phyloP scores from a whole-genome alignment of 1,140 invertebrate species.

The Sitobion miscanthi region DNA sequence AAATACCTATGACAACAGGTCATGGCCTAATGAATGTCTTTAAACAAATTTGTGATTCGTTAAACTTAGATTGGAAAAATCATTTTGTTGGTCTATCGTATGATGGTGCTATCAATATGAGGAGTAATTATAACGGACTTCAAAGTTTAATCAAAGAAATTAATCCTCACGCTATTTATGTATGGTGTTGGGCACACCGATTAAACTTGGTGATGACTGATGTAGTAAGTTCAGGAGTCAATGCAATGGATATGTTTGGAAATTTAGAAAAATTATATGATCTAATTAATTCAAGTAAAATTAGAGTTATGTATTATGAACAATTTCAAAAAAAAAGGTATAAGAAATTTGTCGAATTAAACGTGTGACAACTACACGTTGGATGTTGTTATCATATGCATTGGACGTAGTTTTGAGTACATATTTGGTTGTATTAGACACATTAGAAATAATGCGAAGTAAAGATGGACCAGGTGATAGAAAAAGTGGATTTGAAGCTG shows the following conservation, averaged over 20 bases:
- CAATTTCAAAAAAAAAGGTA: conserved; percentile 1
- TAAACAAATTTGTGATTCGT: not conserved
- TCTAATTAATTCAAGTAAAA: not conserved
- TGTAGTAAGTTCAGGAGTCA: not conserved
- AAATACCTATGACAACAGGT: not conserved
- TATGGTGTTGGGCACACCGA: not conserved
- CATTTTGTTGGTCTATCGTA: not conserved
- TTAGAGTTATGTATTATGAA: conserved; percentile 6
- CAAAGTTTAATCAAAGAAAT: not conserved
- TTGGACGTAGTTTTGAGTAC: not conserved
- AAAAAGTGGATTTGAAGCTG: too few relatives aligned
- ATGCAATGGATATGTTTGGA: not conserved
- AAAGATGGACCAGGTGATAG: too few relatives aligned
- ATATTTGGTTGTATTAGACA: conserved; percentile 1
- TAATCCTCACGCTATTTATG: not conserved
- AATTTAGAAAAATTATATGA: conserved; percentile 20
- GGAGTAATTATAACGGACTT: conserved; percentile 7
- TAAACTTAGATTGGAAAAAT: conserved; percentile 4
- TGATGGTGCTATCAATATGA: not conserved
- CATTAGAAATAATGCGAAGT: too few relatives aligned
- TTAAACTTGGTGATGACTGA: not conserved
- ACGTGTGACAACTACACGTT: not conserved
- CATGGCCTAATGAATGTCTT: not conserved
- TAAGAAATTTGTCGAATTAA: not conserved
- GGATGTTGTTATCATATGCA: conserved; percentile 11